These are phyloP conservation scores for Sminthurinus aureus DNA, from an alignment of 2,888 invertebrate species.

Conservation along the genomic window DNA sequence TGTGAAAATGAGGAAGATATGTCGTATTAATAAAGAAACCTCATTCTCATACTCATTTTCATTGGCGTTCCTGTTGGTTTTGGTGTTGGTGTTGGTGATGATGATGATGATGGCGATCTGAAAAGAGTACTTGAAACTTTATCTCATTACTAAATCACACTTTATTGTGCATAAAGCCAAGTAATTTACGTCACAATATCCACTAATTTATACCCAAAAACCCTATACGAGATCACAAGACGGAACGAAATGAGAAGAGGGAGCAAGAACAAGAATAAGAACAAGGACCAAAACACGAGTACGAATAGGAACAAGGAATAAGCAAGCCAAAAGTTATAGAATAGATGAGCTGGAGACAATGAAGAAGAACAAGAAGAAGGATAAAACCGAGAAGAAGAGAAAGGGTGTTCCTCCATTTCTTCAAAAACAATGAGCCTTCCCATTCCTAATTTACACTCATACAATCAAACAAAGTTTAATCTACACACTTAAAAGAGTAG, in stretches of 20 bases:
- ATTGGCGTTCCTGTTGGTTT: too few species aligned
- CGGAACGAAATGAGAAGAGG: not conserved
- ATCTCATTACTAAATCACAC: slow-evolving; percentile 37
- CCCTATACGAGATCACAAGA: not conserved
- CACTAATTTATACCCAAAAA: slow-evolving; percentile 32
- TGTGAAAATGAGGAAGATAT: not conserved
- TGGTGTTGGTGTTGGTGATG: slow-evolving; percentile 16
- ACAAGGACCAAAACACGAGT: too few species aligned
- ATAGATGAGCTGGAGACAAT: not conserved
- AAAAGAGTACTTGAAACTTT: slow-evolving; percentile 36
- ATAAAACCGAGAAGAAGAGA: too few species aligned
- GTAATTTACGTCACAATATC: slow-evolving; percentile 39
- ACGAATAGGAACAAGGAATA: too few species aligned
- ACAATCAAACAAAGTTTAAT: slow-evolving; percentile 38
- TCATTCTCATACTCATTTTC: slow-evolving; percentile 3
- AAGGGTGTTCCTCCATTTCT: not conserved
- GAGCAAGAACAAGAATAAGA: not conserved
- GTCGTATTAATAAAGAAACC: slow-evolving; percentile 4
- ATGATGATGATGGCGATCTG: slow-evolving; percentile 24
- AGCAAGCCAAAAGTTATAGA: too few species aligned
- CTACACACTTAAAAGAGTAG: slow-evolving; percentile 35
- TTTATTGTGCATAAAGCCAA: slow-evolving; percentile 35
- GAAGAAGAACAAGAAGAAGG: not conserved
- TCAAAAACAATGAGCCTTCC: slow-evolving; percentile 39
- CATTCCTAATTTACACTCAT: slow-evolving; percentile 39